Conservation (phyloP, 1,140 invertebrate genomes). For the Sitodiplosis mosellana region DNA sequence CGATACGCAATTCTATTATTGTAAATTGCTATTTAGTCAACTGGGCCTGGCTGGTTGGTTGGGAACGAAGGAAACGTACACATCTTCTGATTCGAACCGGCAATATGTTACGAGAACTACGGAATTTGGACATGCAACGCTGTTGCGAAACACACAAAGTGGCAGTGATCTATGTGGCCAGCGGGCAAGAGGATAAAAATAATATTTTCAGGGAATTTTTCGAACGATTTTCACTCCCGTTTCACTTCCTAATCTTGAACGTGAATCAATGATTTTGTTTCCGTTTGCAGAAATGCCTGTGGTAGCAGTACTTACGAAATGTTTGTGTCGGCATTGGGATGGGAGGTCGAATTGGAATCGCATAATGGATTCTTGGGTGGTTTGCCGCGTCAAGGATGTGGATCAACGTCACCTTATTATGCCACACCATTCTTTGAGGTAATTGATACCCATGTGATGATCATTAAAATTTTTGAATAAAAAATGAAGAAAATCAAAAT, state of each 20-base stretch:
- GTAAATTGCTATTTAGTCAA: constrained; percentile 74
- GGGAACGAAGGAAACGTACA: constrained; percentile 69
- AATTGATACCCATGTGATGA: constrained; percentile 49
- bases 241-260: not conserved
- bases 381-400: constrained; percentile 77
- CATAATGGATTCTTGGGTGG: constrained; percentile 95
- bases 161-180: constrained; percentile 95
- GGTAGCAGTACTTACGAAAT: constrained; percentile 87
- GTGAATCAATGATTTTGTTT: not conserved
- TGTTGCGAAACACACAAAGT: constrained; percentile 97
- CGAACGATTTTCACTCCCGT: not conserved
- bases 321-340: constrained; percentile 85
- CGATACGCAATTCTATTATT: constrained; percentile 51
- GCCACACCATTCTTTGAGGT: constrained; percentile 81
- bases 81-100: constrained; percentile 82
- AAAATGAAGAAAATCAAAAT: constrained; percentile 10
- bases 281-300: constrained; percentile 37
- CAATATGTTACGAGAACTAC: constrained; percentile 72
- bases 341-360: constrained; percentile 88
- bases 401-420: constrained; percentile 85
- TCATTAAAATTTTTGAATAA: constrained; percentile 35
- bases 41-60: constrained; percentile 78
- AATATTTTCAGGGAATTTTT: constrained; percentile 52
- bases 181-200: constrained; percentile 92
- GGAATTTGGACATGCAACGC: constrained; percentile 80